Base-by-base conservation (phyloP, 2,797 vertebrate genomes). In the Chelon auratus region DNA sequence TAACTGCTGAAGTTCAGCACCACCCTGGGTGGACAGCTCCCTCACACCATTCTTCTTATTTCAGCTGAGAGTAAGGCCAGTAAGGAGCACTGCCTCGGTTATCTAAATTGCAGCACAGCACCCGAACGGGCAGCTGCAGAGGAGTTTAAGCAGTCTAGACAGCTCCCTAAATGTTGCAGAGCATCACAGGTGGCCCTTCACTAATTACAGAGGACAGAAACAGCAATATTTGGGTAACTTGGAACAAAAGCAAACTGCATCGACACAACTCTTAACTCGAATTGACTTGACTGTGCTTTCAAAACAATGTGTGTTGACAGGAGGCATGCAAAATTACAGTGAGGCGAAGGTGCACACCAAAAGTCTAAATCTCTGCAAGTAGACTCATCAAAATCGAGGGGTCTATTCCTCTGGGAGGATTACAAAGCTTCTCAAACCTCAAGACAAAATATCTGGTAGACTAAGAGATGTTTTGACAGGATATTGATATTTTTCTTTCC, bases 101-200 rank as follows among this genome's bases (percentile, higher is more conserved):
- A 33, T 24, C 60, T 43, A 58, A 26, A 14, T 37, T 77, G 63
- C 72, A 68, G 66, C 62, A 40, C 24, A 51, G 24, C 68, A 55
- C 45, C 26, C 20, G 54, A 7, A 62, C 37, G 80, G 81, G 72
- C 78, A 77, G 63, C 45, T 84, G 42, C 58, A 17, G 37, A 12
- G n/a, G 66, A 62, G 57, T 45, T 37, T 69, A 15, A 84, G 57
- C 55, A 40, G 60, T 51, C 13, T 56, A 73, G 84, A 80, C 68
- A 62, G 80, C 61, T 77, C 77, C 71, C 67, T 72, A 26, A 81
- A 80, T 64, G 71, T 42, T 81, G 57, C 50, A 66, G 67, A 57
- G 33, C 40, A 13, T 58, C 66, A 65, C 77, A 77, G 72, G 72
- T 68, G 75, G 63, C 39, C 53, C 30, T 8, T 36, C 36, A 9